These are phyloP conservation scores for Popillia japonica DNA, from an alignment of 1,140 invertebrate genomes.

Conservation along the genomic window DNA sequence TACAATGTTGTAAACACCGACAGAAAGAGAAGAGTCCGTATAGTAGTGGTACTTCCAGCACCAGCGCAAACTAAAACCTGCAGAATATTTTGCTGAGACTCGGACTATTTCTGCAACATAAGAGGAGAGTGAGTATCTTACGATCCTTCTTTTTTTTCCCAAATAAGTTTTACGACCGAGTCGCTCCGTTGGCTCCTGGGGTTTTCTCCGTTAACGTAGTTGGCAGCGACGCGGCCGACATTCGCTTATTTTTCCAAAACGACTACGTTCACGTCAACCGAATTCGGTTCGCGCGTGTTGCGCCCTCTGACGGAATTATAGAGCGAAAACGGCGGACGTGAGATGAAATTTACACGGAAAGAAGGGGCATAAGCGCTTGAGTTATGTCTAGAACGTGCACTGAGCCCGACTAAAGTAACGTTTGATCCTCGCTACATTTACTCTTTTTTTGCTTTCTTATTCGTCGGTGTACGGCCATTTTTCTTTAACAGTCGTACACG, in stretches of 20 bases:
- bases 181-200: conserved; percentile 48
- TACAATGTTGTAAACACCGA: conserved; percentile 38
- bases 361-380: conserved; percentile 41
- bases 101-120: conserved; percentile 36
- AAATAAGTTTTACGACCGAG: conserved; percentile 51
- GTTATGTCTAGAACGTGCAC: conserved; percentile 48
- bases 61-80: neutral
- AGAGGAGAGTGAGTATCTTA: conserved; percentile 9
- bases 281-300: neutral
- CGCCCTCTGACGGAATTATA: neutral
- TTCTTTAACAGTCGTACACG: conserved; percentile 5
- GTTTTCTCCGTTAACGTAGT: conserved; percentile 45
- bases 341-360: neutral
- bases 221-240: conserved; percentile 41
- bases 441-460: conserved; percentile 40
- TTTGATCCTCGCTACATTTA: conserved; percentile 46
- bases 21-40: neutral
- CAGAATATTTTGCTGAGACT: conserved; percentile 38
- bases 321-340: conserved; percentile 21
- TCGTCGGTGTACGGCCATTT: conserved; percentile 39
- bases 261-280: neutral
- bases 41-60: neutral
- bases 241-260: conserved; percentile 11
- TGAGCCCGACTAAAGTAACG: conserved; percentile 40
- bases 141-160: conserved; percentile 39